Evolutionary conservation across 2,797 vertebrate species (phyloP), one percentile per base, ranked within the genome.

Genomic region (Hemitrygon akajei): DNA sequence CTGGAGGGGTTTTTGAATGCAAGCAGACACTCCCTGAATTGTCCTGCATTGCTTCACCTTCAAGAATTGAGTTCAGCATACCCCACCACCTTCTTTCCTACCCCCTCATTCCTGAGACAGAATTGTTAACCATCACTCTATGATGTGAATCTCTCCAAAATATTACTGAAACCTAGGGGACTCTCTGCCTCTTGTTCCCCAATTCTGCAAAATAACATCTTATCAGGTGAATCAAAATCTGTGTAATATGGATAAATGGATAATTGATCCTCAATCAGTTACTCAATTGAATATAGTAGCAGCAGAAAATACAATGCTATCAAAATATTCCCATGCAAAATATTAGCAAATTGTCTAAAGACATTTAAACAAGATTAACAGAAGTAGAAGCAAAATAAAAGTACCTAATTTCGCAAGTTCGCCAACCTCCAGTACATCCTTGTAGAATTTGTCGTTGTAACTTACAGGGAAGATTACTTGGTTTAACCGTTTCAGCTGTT

Each of bases 381-480:
- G 12, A 16, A 56, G 77, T 16, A 66, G n/a, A 93, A 22, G 7
- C 34, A 69, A 81, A 34, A 87, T 73, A 91, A n/a, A 27, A 58
- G 30, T 97, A 99, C 99, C 99, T 96, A 99, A 97, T 97, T 99
- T 99, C 96, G 99, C 99, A 93, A 99, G 98, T 95, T 99, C 99
- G 95, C 99, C 99, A 95, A 99, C 98, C 96, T 99, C 99, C 96
- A 99, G 97, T 81, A 99, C 99, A 96, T 99, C 99, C 97, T 99
- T 99, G 97, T 99, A 99, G 97, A 99, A 99, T 96, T 99, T 99
- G 97, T 99, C 98, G 56, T 99, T 99, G 97, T 99, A 99, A 97
- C 98, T 99, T 97, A 99, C 99, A 79, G 98, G 99, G 96, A 99
- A 99, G 97, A 99, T 99, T 96, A 99, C 99, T 96, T 99, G 98